phyloP scores from a whole-genome alignment of 2,888 invertebrate species.

The Lissocephala sabroskyi region DNA sequence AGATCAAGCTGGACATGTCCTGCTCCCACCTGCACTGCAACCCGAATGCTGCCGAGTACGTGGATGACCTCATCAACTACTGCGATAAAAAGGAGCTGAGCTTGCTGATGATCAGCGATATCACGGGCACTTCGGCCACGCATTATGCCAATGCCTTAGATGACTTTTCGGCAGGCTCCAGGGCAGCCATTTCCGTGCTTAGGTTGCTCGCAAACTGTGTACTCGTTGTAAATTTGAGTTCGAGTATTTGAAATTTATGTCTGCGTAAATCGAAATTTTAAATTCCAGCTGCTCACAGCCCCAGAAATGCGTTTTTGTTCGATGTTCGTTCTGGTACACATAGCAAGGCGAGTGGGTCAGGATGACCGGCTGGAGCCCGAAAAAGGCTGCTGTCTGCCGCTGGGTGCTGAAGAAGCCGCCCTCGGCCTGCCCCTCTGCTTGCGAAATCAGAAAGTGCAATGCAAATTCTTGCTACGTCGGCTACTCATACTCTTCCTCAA shows the following conservation, averaged over 20 bases:
- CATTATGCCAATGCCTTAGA: neutral
- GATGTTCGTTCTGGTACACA: slow-evolving; percentile 35
- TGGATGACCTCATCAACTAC: slow-evolving; percentile 2
- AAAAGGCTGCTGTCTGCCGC: neutral
- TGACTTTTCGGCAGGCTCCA: no score
- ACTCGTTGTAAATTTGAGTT: no score
- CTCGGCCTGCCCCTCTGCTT: no score
- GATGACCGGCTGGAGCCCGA: no score
- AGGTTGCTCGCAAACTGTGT: neutral
- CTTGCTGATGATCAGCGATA: no score
- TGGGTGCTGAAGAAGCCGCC: neutral
- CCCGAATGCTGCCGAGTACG: neutral
- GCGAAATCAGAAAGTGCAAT: no score
- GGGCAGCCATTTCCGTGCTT: no score
- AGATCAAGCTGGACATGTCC: neutral
- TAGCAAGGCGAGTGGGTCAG: slow-evolving; percentile 16
- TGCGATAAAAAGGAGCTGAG: no score
- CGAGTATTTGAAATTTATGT: slow-evolving; percentile 8
- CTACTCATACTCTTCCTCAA: no score
- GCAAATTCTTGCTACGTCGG: no score
- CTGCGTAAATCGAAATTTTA: neutral
- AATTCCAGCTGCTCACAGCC: no score
- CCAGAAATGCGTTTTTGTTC: slow-evolving; percentile 33
- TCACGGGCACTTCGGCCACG: no score
- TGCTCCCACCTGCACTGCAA: slow-evolving; percentile 4